phyloP scores from a whole-genome alignment of 2,888 invertebrate genomes.

The Drosophila histrio region DNA sequence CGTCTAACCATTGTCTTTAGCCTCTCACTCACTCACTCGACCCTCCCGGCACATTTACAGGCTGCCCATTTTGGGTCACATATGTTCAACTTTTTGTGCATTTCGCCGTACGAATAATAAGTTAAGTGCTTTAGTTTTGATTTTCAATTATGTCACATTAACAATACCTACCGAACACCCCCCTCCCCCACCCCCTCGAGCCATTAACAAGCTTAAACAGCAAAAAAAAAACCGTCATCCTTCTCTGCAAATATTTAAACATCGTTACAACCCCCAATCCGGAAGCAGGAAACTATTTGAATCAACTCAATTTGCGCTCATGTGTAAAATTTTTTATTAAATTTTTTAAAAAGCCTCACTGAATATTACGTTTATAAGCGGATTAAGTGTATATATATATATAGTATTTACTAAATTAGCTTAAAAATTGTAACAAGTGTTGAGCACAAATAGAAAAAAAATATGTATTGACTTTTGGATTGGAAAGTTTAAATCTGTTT shows the following conservation, averaged over 20 bases:
- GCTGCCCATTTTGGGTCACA: conserved; percentile 50
- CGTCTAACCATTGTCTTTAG: conserved; percentile 29
- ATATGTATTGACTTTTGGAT: conserved; percentile 64
- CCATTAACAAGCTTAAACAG: conserved; percentile 67
- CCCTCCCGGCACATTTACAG: background rate
- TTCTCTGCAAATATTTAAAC: conserved; percentile 61
- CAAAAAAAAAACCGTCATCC: conserved; percentile 22
- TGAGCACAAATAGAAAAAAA: conserved; percentile 30
- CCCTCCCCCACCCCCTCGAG: conserved; percentile 7
- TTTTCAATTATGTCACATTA: conserved; percentile 82
- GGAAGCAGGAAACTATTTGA: conserved; percentile 39
- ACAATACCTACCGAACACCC: conserved; percentile 23
- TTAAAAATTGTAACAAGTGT: conserved; percentile 78
- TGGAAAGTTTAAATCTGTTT: conserved; percentile 32
- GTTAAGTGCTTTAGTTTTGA: conserved; percentile 82
- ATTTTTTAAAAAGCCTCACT: conserved; percentile 55
- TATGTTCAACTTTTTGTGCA: conserved; percentile 77
- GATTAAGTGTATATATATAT: conserved; percentile 60
- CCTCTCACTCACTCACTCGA: background rate
- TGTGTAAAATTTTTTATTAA: conserved; percentile 68
- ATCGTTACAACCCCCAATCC: conserved; percentile 61
- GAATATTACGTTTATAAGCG: conserved; percentile 69
- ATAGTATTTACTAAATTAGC: conserved; percentile 63
- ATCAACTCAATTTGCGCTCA: conserved; percentile 61
- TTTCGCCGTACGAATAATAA: conserved; percentile 62